A percentile compares a stretch with the other conserved stretches of the same genome.
phyloP scores from a whole-genome alignment of 2,888 invertebrate species.

The Oxytorus armatus region DNA sequence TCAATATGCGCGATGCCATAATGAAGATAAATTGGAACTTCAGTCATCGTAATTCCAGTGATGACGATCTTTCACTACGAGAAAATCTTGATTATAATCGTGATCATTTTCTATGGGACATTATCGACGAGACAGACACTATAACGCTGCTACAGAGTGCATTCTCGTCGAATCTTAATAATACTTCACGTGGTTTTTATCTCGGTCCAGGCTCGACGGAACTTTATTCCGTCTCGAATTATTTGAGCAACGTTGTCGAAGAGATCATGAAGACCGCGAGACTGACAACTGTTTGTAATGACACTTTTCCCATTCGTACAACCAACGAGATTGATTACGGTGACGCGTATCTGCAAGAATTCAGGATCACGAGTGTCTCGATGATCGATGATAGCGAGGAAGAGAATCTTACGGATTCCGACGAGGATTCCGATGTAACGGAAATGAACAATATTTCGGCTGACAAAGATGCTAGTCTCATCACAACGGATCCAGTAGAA shows the following conservation, averaged over 20 bases:
- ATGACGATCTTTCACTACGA: background rate
- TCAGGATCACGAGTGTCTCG: slow-evolving; percentile 15
- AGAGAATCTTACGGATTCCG: slow-evolving; percentile 38
- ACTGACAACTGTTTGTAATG: slow-evolving; percentile 2
- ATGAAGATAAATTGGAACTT: slow-evolving; percentile 52
- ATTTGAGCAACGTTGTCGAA: slow-evolving; percentile 61
- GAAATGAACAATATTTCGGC: background rate
- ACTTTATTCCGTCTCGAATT: slow-evolving; percentile 65
- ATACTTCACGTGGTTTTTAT: slow-evolving; percentile 64
- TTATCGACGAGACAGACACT: slow-evolving; percentile 66
- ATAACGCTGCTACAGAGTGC: slow-evolving; percentile 65
- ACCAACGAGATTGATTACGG: slow-evolving; percentile 66
- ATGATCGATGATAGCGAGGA: slow-evolving; percentile 19
- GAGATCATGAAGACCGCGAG: slow-evolving; percentile 68
- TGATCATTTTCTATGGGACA: slow-evolving; percentile 56
- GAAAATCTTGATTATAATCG: background rate
- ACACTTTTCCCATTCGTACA: slow-evolving; percentile 3
- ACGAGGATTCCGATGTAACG: background rate
- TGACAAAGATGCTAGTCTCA: background rate
- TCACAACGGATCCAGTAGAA: slow-evolving; percentile 4
- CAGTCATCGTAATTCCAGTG: slow-evolving; percentile 1
- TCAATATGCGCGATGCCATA: slow-evolving; percentile 42
- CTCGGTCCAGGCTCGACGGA: slow-evolving; percentile 62
- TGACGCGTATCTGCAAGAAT: slow-evolving; percentile 58
- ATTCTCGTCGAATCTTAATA: slow-evolving; percentile 64